Percentiles rank a stretch among this genome's conserved stretches.
Evolutionary conservation across 2,888 invertebrate genomes (phyloP).

Genomic region (Julus scandinavius): DNA sequence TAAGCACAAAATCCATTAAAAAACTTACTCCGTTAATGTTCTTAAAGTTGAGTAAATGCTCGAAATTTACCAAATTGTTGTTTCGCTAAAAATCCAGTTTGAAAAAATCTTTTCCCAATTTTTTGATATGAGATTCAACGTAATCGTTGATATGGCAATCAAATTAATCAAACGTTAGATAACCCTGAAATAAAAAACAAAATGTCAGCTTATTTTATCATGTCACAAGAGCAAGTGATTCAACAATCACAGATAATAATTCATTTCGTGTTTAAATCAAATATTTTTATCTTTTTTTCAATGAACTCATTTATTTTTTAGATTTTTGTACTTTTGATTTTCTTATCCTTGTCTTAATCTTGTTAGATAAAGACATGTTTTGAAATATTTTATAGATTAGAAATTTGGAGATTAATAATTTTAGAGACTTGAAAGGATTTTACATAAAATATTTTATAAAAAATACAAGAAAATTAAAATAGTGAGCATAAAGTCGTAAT

Average conservation of each 20-base stretch:
- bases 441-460: too few species aligned
- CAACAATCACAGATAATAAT: not conserved
- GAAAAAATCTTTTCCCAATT: not conserved
- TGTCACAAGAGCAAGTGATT: not conserved
- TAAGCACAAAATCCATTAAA: not conserved
- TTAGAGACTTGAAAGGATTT: not conserved
- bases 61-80: not conserved
- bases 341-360: too few species aligned
- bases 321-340: constrained; percentile 4
- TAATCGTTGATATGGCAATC: not conserved
- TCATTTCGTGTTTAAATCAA: not conserved
- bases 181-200: constrained; percentile 23
- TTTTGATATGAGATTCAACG: not conserved
- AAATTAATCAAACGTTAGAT: not conserved
- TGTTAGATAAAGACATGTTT: too few species aligned
- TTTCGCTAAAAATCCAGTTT: too few species aligned
- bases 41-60: not conserved
- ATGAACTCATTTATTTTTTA: too few species aligned
- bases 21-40: not conserved
- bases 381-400: too few species aligned
- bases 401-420: too few species aligned
- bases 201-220: not conserved
- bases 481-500: too few species aligned
- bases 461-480: too few species aligned
- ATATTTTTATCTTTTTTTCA: not conserved